Evolutionary conservation across 2,888 invertebrate species (phyloP), one percentile per base, ranked within the genome.

Genomic region (Spisula solida): DNA sequence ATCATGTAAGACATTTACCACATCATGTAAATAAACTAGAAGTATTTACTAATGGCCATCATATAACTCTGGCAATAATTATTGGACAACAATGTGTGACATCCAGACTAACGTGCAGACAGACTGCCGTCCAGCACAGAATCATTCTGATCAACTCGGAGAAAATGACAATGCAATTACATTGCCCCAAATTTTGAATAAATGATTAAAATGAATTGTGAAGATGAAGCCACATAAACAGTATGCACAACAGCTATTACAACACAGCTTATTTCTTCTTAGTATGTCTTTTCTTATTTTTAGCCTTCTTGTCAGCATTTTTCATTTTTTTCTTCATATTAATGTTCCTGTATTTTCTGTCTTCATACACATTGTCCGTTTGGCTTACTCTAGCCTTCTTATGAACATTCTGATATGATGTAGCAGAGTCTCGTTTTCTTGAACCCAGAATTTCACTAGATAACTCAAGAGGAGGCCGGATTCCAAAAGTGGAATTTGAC

Each of bases 291-390:
- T 66, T 66, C 60, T 66, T 86, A 20, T 81, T 80, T 47, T 87
- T 84, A 34, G 66, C 29, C 31, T 56, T 70, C 80, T 84, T 87
- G 47, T 84, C 60, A 10, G 51, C 18, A 56, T 87, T 87, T 14
- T 66, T 84, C 16, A 83, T 83, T 18, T 60, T 48, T 25, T 81
- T 83, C 41, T 84, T 87, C 6, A 87, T 56, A 48, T 79, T 84
- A 20, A 87, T 80, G 80, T 60, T 51, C 80, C 70, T 83, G 47
- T 87, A 87, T 16, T 75, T 5, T 75, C 75, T 18, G 18, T 75
- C 18, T 75, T 75, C 34, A 75, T 4, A 16, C 25, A 16, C 1
- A 5, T 5, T 34, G 34, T 78, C 81, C 31, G 66, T 70, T 0
- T 55, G 47, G 2, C 48, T n/a, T 16, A 25, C 16, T 48, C 60